A percentile compares a stretch with the other conserved stretches of the same genome.
These are phyloP conservation scores for Torymus aiolomorphi DNA, from an alignment of 2,888 invertebrate species.

Conservation along the genomic window DNA sequence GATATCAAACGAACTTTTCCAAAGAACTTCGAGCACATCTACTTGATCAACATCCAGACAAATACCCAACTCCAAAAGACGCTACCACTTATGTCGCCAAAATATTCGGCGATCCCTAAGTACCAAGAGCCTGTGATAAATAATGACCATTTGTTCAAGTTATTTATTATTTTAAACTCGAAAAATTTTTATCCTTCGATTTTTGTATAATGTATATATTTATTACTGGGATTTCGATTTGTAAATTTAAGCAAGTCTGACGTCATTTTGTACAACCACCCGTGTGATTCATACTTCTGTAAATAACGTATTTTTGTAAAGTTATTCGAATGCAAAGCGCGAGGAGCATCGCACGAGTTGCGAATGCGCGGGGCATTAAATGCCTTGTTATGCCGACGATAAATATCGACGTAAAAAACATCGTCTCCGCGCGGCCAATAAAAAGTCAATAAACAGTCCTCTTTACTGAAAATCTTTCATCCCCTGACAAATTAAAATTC, in stretches of 20 bases:
- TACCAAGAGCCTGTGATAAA: constrained; percentile 20
- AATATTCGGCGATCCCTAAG: constrained; percentile 74
- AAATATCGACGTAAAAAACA: constrained; percentile 42
- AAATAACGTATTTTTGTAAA: constrained; percentile 46
- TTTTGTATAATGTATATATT: background rate
- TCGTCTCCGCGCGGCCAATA: constrained; percentile 41
- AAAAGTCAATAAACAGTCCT: constrained; percentile 56
- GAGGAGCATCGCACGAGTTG: constrained; percentile 1
- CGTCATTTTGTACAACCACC: background rate
- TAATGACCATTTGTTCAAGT: background rate
- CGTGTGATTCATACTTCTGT: constrained; percentile 31
- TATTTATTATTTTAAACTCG: background rate
- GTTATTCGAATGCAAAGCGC: constrained; percentile 19
- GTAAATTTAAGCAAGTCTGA: no score
- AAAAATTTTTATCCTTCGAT: background rate
- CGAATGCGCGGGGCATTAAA: constrained; percentile 18
- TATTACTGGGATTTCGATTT: no score
- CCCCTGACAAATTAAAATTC: constrained; percentile 60
- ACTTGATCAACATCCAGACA: constrained; percentile 77
- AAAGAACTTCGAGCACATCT: constrained; percentile 83
- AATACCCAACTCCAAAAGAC: constrained; percentile 77
- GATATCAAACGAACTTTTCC: constrained; percentile 81
- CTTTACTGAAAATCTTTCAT: constrained; percentile 57
- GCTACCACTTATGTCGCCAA: constrained; percentile 77
- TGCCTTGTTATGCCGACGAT: constrained; percentile 40